phyloP scores from a whole-genome alignment of 2,113 vertebrate genomes.

The Scolopax mira region DNA sequence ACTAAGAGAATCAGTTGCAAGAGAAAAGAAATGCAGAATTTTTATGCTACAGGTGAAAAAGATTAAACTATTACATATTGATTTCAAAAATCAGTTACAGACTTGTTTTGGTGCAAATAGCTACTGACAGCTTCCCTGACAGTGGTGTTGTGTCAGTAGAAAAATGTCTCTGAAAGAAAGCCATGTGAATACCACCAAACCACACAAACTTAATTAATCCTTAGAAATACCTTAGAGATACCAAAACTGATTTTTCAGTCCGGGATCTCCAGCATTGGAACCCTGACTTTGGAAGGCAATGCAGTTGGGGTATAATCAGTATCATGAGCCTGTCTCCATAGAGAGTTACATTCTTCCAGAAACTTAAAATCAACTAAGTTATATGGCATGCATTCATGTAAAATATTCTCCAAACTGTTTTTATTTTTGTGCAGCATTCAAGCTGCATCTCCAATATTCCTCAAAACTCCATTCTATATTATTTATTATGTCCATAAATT shows the following conservation, averaged over 20 bases:
- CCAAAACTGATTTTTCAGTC: background rate
- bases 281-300: background rate
- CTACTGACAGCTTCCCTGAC: background rate
- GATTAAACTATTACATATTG: background rate
- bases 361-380: background rate
- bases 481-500: background rate
- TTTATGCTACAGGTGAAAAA: background rate
- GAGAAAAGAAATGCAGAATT: background rate
- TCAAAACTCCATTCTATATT: background rate
- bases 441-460: background rate
- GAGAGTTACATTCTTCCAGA: background rate
- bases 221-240: background rate
- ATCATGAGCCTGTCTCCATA: background rate
- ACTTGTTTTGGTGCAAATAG: background rate
- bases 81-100: background rate
- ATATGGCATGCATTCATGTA: background rate
- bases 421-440: background rate
- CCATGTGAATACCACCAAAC: background rate
- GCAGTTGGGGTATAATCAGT: background rate
- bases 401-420: background rate
- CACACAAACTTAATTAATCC: background rate
- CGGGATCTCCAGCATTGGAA: background rate
- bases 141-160: background rate
- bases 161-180: background rate
- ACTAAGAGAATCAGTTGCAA: background rate